Conservation (phyloP, 2,113 vertebrate species). For the Apodemus sylvaticus region DNA sequence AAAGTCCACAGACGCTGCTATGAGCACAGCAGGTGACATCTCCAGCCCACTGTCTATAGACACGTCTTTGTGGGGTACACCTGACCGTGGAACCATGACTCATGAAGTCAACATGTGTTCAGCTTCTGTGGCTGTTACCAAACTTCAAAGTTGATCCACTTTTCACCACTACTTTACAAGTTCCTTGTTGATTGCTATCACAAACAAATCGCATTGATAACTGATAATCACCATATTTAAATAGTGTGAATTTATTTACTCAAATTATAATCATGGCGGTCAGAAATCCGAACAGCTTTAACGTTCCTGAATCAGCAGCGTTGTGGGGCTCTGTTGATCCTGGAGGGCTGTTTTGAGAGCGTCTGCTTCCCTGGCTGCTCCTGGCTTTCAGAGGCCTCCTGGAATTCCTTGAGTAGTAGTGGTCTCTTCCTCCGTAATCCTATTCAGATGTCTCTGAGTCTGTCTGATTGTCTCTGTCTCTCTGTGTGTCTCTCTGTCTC, state of each 20-base stretch:
- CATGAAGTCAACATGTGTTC: background rate
- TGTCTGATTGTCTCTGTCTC: background rate
- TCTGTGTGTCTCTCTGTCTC: background rate
- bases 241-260: background rate
- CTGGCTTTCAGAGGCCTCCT: background rate
- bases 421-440: background rate
- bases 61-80: background rate
- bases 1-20: background rate
- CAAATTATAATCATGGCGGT: background rate
- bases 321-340: background rate
- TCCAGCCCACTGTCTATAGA: background rate
- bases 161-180: background rate
- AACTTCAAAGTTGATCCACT: conserved; percentile 2
- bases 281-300: background rate
- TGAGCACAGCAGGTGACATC: background rate
- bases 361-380: background rate
- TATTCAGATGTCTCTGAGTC: background rate
- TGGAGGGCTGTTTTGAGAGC: background rate
- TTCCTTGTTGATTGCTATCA: background rate
- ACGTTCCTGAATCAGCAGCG: background rate
- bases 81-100: background rate
- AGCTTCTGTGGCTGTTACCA: background rate
- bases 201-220: background rate
- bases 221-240: background rate
- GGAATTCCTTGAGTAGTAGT: background rate